Conservation (phyloP, 1,140 invertebrate genomes). For the Chrysopa pallens region DNA sequence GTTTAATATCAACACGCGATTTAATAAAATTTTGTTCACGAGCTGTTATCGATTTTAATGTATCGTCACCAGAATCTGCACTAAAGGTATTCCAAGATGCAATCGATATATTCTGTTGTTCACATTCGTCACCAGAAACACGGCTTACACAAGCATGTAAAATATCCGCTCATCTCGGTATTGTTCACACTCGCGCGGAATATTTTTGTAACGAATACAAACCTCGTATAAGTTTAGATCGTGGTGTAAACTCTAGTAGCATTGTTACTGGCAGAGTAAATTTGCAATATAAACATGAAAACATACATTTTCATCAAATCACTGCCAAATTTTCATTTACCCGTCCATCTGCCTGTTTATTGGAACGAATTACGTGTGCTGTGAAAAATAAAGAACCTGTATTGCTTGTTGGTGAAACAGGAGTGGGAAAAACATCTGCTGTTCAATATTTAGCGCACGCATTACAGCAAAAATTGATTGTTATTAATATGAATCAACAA, state of each 20-base stretch:
- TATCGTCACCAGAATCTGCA: slow-evolving; percentile 51
- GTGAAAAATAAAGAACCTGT: slow-evolving; percentile 76
- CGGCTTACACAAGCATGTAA: slow-evolving; percentile 47
- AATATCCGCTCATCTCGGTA: slow-evolving; percentile 65
- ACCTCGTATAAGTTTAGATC: slow-evolving; percentile 41
- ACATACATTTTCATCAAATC: slow-evolving; percentile 22
- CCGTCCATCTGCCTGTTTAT: slow-evolving; percentile 51
- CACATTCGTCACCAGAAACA: slow-evolving; percentile 39
- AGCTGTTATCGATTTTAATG: slow-evolving; percentile 52
- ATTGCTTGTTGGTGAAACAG: slow-evolving; percentile 92
- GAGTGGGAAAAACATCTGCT: slow-evolving; percentile 94
- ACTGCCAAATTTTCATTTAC: slow-evolving; percentile 61
- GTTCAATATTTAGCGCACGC: slow-evolving; percentile 82
- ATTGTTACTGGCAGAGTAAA: slow-evolving; percentile 12
- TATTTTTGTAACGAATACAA: slow-evolving; percentile 64
- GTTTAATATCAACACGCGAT: slow-evolving; percentile 67
- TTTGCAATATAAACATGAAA: slow-evolving; percentile 1
- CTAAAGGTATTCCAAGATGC: slow-evolving; percentile 75
- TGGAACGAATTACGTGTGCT: slow-evolving; percentile 76
- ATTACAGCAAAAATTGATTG: slow-evolving; percentile 66
- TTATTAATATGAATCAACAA: slow-evolving; percentile 99
- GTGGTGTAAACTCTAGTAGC: slow-evolving; percentile 4
- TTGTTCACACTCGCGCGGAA: slow-evolving; percentile 65
- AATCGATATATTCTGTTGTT: slow-evolving; percentile 77
- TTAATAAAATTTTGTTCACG: slow-evolving; percentile 83